phyloP scores from a whole-genome alignment of 1,140 invertebrate species.

The Meloidogyne floridensis region DNA sequence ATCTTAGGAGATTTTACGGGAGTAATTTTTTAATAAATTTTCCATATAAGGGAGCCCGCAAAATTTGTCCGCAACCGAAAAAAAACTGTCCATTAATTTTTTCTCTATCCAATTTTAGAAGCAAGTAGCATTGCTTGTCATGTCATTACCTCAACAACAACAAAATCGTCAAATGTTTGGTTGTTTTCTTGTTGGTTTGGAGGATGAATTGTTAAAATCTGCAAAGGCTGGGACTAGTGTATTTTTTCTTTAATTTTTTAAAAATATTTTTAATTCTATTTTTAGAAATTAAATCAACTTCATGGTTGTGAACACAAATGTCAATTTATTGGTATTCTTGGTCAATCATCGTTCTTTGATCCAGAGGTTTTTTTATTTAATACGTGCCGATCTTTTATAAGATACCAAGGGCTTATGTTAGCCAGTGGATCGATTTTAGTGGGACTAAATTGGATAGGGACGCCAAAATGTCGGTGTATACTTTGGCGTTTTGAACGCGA shows the following conservation, averaged over 20 bases:
- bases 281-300: conserved; percentile 43
- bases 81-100: not conserved
- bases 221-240: conserved; percentile 35
- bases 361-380: conserved; percentile 36
- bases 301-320: conserved; percentile 60
- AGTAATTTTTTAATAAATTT: not conserved
- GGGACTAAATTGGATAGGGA: too few species aligned
- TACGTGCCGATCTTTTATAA: too few species aligned
- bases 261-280: conserved; percentile 3
- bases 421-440: too few species aligned
- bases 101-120: conserved; percentile 42
- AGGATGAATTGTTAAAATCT: conserved; percentile 50
- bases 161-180: conserved; percentile 28
- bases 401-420: too few species aligned
- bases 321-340: conserved; percentile 52
- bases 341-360: conserved; percentile 36
- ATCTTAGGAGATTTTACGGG: too few species aligned
- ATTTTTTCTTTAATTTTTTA: conserved; percentile 3
- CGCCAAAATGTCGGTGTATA: too few species aligned
- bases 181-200: conserved; percentile 59
- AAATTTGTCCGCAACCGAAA: too few species aligned
- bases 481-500: too few species aligned
- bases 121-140: conserved; percentile 59
- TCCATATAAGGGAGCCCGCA: not conserved
- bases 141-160: conserved; percentile 46